Evolutionary conservation across 1,140 invertebrate genomes (phyloP), one percentile per base, ranked within the genome.

Genomic region (Calephelis nemesis): DNA sequence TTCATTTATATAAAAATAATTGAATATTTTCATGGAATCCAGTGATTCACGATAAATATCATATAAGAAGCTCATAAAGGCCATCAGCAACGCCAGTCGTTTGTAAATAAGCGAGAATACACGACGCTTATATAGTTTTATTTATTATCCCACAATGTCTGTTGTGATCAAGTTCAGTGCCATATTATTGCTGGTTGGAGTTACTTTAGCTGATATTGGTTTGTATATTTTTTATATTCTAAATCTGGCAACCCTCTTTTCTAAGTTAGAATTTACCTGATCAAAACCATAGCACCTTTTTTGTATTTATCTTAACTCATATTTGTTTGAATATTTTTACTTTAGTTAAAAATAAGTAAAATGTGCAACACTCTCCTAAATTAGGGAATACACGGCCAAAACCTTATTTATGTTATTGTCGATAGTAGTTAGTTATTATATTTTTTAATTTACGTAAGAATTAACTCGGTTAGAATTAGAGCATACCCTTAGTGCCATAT

Each of bases 151-250:
- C 67, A 90, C 87, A 85, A 76, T 81, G 77, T 86, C 87, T 69
- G 83, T 88, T 70, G 83, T 88, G 78, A 78, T 88, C 63, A 88
- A 84, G 82, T 87, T 90, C 65, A 87, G 88, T 90, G 87, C 84
- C 75, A 78, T 90, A 79, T 75, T 88, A 62, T 71, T 88, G 78
- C 69, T 90, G 60, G 62, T 85, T 66, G 78, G 75, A 71, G 77
- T 80, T 63, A 79, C 74, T 71, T 62, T 74, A 58, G 87, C 83
- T 63, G 85, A 90, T 82, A 79, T 85, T 48, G 80, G 87, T 90
- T 72, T 76, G 87, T 87, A 81, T 75, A 49, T 30, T 58, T 58
- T 52, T 7, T 15, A 15, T 52, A 52, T 52, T 30, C 30, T 30
- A 30, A 30, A 4, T 4, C 30, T 30, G 4, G 30, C 30, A 30